Conservation (phyloP, 2,113 vertebrate genomes). For the Oryzias curvinotus region DNA sequence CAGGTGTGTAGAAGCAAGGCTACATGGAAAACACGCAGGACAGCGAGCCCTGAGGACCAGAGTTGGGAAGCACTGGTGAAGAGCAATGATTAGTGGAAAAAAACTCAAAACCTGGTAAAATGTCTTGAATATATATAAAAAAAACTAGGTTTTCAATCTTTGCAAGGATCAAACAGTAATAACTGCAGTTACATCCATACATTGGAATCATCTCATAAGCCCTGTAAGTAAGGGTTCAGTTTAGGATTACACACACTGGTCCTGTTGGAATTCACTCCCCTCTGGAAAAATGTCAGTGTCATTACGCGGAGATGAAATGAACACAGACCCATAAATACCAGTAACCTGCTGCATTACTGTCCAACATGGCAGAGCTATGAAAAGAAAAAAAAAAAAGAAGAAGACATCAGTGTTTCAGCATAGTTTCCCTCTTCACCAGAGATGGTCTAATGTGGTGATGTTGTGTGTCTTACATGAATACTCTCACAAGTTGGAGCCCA, state of each 20-base stretch:
- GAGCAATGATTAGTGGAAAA: too few species aligned
- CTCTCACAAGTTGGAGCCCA: slow-evolving; percentile 31
- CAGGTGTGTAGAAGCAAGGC: too few species aligned
- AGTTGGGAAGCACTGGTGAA: too few species aligned
- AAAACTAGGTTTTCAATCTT: too few species aligned
- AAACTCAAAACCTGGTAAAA: too few species aligned
- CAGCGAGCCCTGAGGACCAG: too few species aligned
- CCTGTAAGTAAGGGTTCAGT: too few species aligned
- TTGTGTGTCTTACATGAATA: slow-evolving; percentile 39
- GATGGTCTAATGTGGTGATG: slow-evolving; percentile 43
- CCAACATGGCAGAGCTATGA: slow-evolving; percentile 4
- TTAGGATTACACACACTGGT: not conserved
- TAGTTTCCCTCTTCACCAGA: slow-evolving; percentile 9
- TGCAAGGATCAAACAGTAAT: too few species aligned
- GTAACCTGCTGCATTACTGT: slow-evolving; percentile 4
- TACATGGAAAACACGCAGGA: too few species aligned
- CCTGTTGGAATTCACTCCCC: not conserved
- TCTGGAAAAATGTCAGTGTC: not conserved
- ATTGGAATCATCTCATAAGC: too few species aligned
- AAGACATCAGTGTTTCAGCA: slow-evolving; percentile 16
- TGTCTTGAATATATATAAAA: too few species aligned
- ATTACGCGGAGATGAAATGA: slow-evolving; percentile 4
- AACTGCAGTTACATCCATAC: too few species aligned
- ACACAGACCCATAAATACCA: not conserved
- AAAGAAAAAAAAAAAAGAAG: not conserved